Percentiles rank a stretch among this genome's conserved stretches.
These are phyloP conservation scores for Uropetala carovei DNA, from an alignment of 2,888 invertebrate genomes.

Conservation along the genomic window DNA sequence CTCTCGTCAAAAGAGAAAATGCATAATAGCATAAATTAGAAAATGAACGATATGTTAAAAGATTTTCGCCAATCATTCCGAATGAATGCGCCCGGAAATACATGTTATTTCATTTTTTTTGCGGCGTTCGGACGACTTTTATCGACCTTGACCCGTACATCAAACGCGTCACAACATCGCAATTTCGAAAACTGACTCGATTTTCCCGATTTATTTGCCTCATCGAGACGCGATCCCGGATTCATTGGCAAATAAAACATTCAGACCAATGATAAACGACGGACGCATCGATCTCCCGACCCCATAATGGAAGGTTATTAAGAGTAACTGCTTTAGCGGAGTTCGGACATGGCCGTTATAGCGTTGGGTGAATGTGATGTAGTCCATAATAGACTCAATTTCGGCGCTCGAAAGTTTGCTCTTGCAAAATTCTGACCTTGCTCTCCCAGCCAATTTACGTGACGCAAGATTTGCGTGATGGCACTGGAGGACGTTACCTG, in stretches of 20 bases:
- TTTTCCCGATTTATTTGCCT: background rate
- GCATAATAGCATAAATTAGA: background rate
- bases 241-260: background rate
- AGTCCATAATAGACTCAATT: conserved; percentile 21
- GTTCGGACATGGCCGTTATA: background rate
- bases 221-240: background rate
- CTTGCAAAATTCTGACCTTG: background rate
- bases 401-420: background rate
- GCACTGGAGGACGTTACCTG: background rate
- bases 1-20: too few species aligned
- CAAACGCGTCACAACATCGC: background rate
- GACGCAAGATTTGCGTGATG: background rate
- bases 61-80: background rate
- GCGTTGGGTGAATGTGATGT: background rate
- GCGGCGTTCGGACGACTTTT: too few species aligned
- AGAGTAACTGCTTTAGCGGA: conserved; percentile 3
- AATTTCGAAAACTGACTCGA: background rate
- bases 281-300: background rate
- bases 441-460: background rate
- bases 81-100: background rate
- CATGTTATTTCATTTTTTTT: background rate
- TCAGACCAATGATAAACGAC: background rate
- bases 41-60: background rate
- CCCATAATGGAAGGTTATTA: conserved; percentile 7
- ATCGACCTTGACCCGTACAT: conserved; percentile 12